These are phyloP conservation scores for Diadegma fenestrale DNA, from an alignment of 2,888 invertebrate species.

Conservation along the genomic window DNA sequence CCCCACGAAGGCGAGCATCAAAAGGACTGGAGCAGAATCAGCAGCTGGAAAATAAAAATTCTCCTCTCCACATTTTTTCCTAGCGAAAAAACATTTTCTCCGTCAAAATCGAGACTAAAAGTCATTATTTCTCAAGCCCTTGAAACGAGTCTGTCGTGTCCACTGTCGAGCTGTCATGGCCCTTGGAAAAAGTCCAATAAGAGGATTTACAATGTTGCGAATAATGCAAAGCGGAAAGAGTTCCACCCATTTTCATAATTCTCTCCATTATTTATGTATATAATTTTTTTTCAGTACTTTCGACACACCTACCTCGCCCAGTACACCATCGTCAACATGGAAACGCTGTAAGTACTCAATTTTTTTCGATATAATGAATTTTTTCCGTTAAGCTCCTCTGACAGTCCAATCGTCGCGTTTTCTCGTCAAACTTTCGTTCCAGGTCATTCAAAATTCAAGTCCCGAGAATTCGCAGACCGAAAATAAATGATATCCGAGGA, in stretches of 20 bases:
- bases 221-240: neutral
- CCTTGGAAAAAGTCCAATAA: neutral
- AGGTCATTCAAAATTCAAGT: neutral
- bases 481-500: neutral
- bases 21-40: too few species aligned
- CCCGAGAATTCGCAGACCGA: neutral
- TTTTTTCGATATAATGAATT: conserved; percentile 46
- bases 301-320: conserved; percentile 92
- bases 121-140: neutral
- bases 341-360: conserved; percentile 85
- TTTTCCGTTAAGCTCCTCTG: neutral
- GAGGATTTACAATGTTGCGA: neutral
- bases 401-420: neutral
- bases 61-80: neutral
- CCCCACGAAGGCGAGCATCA: too few species aligned
- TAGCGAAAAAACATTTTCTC: neutral
- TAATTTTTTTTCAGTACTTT: conserved; percentile 89
- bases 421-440: neutral
- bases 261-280: neutral
- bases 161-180: neutral
- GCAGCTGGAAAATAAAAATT: neutral
- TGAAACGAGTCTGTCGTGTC: neutral
- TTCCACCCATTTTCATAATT: neutral
- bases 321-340: conserved; percentile 89
- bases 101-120: neutral